Percentiles rank a stretch among this genome's conserved stretches.
Evolutionary conservation across 2,797 vertebrate species (phyloP).

Genomic region (Girardinus metallicus): DNA sequence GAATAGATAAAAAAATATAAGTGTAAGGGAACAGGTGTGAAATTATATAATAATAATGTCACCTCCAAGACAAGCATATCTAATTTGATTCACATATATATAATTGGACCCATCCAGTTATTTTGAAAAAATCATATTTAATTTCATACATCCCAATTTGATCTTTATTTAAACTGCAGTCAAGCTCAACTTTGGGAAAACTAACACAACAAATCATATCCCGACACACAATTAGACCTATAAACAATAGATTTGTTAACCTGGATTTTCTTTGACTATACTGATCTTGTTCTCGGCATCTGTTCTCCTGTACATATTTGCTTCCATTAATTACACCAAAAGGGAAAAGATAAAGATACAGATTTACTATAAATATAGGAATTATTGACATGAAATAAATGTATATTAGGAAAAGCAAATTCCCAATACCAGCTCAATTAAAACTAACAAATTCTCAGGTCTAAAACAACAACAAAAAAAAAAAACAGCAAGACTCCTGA

Average conservation of each 20-base stretch:
- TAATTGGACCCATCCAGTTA: not conserved
- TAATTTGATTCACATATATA: not conserved
- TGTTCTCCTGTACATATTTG: too few species aligned
- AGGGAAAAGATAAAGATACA: not conserved
- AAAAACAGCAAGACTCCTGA: not conserved
- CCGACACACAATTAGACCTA: not conserved
- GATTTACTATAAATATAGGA: not conserved
- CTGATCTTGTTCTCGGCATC: not conserved
- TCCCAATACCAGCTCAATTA: not conserved
- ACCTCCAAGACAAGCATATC: not conserved
- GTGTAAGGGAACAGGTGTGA: not conserved
- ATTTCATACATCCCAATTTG: not conserved
- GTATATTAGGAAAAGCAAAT: not conserved
- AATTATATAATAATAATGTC: not conserved
- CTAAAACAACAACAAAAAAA: too few species aligned
- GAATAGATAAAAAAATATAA: slow-evolving; percentile 14
- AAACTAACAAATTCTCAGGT: not conserved
- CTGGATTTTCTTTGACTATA: not conserved
- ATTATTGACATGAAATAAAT: not conserved
- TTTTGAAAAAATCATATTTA: not conserved
- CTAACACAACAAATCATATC: not conserved
- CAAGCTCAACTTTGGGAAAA: not conserved
- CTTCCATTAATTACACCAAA: not conserved
- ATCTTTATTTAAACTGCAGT: not conserved
- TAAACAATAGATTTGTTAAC: not conserved